These are phyloP conservation scores for Corydoras maculifer DNA, from an alignment of 2,113 vertebrate genomes.

Conservation along the genomic window DNA sequence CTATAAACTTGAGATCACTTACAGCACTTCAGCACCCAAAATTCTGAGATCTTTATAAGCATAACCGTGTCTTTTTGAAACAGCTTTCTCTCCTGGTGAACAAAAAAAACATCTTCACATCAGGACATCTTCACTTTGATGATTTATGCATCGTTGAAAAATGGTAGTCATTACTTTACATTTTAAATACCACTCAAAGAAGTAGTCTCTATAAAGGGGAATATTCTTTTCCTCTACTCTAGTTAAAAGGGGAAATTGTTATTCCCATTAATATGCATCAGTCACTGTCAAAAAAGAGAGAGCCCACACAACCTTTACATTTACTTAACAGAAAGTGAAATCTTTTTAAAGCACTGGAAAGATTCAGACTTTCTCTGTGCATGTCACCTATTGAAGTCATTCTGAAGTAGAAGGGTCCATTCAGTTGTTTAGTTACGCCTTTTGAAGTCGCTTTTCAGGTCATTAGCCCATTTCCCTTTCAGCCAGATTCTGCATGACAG, in stretches of 20 bases:
- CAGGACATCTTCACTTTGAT: neutral
- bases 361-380: conserved; percentile 30
- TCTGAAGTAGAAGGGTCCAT: conserved; percentile 41
- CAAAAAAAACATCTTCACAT: neutral
- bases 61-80: conserved; percentile 13
- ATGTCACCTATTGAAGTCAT: conserved; percentile 28
- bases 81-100: neutral
- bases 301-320: conserved; percentile 26
- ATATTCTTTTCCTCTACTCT: conserved; percentile 17
- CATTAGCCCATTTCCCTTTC: conserved; percentile 53
- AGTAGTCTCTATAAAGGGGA: conserved; percentile 8
- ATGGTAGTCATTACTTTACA: neutral
- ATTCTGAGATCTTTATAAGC: conserved; percentile 24
- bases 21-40: conserved; percentile 13
- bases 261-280: conserved; percentile 19
- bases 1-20: conserved; percentile 31
- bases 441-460: conserved; percentile 53
- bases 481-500: conserved; percentile 46
- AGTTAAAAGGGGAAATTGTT: conserved; percentile 20
- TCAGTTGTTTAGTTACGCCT: conserved; percentile 42
- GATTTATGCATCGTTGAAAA: conserved; percentile 17
- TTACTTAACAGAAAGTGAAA: conserved; percentile 21
- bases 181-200: neutral
- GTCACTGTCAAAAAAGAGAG: conserved; percentile 6
- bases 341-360: conserved; percentile 35